phyloP scores from a whole-genome alignment of 2,888 invertebrate species.

The Colletes collaris region DNA sequence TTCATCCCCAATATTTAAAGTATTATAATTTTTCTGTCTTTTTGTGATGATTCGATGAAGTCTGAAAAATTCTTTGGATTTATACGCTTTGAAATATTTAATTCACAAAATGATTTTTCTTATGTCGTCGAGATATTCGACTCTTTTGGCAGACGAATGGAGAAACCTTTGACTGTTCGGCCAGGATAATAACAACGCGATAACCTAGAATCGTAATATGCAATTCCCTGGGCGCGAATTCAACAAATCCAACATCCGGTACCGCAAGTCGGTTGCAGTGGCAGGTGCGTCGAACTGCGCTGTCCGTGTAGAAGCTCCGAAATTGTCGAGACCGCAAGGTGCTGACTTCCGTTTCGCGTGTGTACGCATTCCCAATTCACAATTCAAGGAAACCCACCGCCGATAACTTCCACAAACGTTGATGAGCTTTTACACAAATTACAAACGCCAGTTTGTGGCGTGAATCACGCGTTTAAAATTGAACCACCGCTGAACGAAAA shows the following conservation, averaged over 20 bases:
- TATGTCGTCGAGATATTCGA: too few relatives aligned
- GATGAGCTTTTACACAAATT: slow-evolving; percentile 19
- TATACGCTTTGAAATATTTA: too few relatives aligned
- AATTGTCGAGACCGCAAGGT: slow-evolving; percentile 63
- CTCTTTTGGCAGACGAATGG: neutral
- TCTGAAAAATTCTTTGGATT: too few relatives aligned
- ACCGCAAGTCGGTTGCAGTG: slow-evolving; percentile 49
- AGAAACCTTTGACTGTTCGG: neutral
- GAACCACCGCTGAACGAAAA: neutral
- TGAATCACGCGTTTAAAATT: slow-evolving; percentile 15
- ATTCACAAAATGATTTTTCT: too few relatives aligned
- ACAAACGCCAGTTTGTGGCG: neutral
- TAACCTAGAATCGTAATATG: slow-evolving; percentile 27
- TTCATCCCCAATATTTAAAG: too few relatives aligned
- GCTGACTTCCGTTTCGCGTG: slow-evolving; percentile 22
- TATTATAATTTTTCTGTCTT: too few relatives aligned
- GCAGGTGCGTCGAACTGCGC: slow-evolving; percentile 73
- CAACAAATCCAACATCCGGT: slow-evolving; percentile 47
- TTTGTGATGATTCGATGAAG: too few relatives aligned
- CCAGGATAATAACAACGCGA: slow-evolving; percentile 17
- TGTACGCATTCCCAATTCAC: slow-evolving; percentile 27
- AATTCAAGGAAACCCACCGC: slow-evolving; percentile 25
- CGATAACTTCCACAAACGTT: slow-evolving; percentile 16
- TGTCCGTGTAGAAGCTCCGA: slow-evolving; percentile 63
- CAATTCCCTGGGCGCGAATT: slow-evolving; percentile 39